A percentile compares a stretch with the other conserved stretches of the same genome.
Evolutionary conservation across 1,140 invertebrate genomes (phyloP).

Genomic region (Aphidius ervi): DNA sequence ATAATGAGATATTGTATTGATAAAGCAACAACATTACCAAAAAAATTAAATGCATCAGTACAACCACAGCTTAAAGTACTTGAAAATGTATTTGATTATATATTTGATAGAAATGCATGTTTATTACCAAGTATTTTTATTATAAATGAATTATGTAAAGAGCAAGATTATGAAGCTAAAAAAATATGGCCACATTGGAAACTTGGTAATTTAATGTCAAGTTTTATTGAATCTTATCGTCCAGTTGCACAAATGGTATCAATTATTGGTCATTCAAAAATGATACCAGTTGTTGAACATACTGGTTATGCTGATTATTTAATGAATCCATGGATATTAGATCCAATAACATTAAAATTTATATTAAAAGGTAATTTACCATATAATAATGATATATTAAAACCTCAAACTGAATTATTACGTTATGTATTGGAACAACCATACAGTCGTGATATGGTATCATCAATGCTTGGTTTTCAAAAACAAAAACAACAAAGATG

Average conservation of each 20-base stretch:
- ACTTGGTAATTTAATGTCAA: slow-evolving; percentile 77
- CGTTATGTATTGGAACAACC: slow-evolving; percentile 91
- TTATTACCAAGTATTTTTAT: slow-evolving; percentile 91
- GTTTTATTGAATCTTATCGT: slow-evolving; percentile 89
- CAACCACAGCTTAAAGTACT: slow-evolving; percentile 77
- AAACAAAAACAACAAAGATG: slow-evolving; percentile 90
- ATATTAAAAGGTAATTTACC: slow-evolving; percentile 87
- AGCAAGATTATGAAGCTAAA: slow-evolving; percentile 79
- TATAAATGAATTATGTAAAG: slow-evolving; percentile 89
- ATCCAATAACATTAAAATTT: slow-evolving; percentile 82
- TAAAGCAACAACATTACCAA: slow-evolving; percentile 76
- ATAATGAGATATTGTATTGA: slow-evolving; percentile 89
- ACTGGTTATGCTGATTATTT: slow-evolving; percentile 83
- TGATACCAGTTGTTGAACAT: slow-evolving; percentile 91
- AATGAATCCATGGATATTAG: slow-evolving; percentile 89
- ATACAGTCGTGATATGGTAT: slow-evolving; percentile 94
- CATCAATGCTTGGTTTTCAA: slow-evolving; percentile 87
- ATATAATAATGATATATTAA: slow-evolving; percentile 82
- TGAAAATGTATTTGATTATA: slow-evolving; percentile 76
- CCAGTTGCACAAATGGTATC: slow-evolving; percentile 92
- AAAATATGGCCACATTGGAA: slow-evolving; percentile 88
- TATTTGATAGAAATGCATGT: slow-evolving; percentile 89
- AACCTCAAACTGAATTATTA: slow-evolving; percentile 83
- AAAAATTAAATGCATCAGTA: slow-evolving; percentile 70
- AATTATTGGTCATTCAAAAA: slow-evolving; percentile 82